Base-by-base conservation (phyloP, 2,888 invertebrate genomes). In the Tenthredo distinguenda region DNA sequence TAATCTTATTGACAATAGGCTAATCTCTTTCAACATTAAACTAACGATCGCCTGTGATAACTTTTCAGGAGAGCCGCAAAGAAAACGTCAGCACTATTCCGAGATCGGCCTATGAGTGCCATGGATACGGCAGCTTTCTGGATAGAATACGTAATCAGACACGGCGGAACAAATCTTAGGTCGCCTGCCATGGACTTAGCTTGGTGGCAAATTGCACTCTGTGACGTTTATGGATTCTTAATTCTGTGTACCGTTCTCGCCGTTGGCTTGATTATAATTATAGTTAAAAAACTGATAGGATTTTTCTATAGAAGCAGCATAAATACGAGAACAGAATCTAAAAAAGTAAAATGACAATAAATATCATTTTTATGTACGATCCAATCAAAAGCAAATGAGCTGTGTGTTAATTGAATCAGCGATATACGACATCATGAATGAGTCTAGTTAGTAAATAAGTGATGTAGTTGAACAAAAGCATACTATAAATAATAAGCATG, bases 41-140 rank as follows among this genome's bases (percentile, higher is more conserved):
- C 10, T 62, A 26, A 62, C 62, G 10, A 26, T 62, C 62, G 26
- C 12, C 12, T 40, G 34, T 31, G 18, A 40, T 21, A 72, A 40
- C 15, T 40, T 43, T 79, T 55, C 47, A 91, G 90, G 62, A 50
- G 89, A 76, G 79, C 85, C 12, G 88, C 87, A 2, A 55, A 65
- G 34, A 84, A 50, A 50, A 21, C 50, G 9, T 50, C 72, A 26
- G 50, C 31, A 55, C 6, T 43, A 40, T 77, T 77, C 26, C 79
- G 79, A 50, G 79, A 79, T 26, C 79, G 72, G 18, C 79, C 79
- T n/a, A 79, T 79, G 79, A 37, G 40, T 40, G 79, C 50, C 6
- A 34, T 79, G 47, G 79, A 79, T 50, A 79, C 79, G 5, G 79
- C 79, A 26, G 34, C 34, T 21, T 79, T 40, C 15, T 79, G 79